A percentile compares a stretch with the other conserved stretches of the same genome.
These are phyloP conservation scores for Drosophila nr. perissopoda DNA, from an alignment of 2,888 invertebrate genomes.

Conservation along the genomic window DNA sequence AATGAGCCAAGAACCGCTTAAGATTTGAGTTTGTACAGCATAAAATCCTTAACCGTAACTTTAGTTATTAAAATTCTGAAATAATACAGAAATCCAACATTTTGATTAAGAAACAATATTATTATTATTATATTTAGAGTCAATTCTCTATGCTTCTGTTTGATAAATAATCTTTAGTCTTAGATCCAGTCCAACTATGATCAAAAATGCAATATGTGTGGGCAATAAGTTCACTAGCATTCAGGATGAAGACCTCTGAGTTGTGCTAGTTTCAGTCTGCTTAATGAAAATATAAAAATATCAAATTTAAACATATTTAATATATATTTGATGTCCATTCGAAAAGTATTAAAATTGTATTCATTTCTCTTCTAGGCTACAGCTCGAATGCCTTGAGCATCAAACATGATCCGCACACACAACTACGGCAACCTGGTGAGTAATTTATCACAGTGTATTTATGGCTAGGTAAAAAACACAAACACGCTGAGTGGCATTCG, in stretches of 20 bases:
- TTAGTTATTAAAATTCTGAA: background rate
- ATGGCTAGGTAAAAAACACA: slow-evolving; percentile 3
- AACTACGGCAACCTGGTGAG: slow-evolving; percentile 95
- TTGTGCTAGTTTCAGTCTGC: background rate
- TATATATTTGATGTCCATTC: background rate
- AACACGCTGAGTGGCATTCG: slow-evolving; percentile 5
- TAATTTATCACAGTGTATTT: slow-evolving; percentile 18
- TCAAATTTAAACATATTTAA: background rate
- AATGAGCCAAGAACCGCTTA: background rate
- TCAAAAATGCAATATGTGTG: no score
- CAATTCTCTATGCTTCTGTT: no score
- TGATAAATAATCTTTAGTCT: background rate
- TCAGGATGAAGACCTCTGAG: background rate
- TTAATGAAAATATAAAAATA: background rate
- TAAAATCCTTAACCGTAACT: background rate
- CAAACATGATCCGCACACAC: slow-evolving; percentile 93
- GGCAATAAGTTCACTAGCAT: background rate
- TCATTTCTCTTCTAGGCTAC: slow-evolving; percentile 89
- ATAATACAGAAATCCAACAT: no score
- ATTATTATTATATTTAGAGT: no score
- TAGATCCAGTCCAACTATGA: no score
- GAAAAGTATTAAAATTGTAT: slow-evolving; percentile 8
- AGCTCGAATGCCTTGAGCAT: slow-evolving; percentile 91
- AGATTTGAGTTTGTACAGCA: background rate
- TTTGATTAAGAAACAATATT: no score